Percentiles rank a stretch among this genome's conserved stretches.
phyloP scores from a whole-genome alignment of 2,797 vertebrate species.

The Chrosomus eos region DNA sequence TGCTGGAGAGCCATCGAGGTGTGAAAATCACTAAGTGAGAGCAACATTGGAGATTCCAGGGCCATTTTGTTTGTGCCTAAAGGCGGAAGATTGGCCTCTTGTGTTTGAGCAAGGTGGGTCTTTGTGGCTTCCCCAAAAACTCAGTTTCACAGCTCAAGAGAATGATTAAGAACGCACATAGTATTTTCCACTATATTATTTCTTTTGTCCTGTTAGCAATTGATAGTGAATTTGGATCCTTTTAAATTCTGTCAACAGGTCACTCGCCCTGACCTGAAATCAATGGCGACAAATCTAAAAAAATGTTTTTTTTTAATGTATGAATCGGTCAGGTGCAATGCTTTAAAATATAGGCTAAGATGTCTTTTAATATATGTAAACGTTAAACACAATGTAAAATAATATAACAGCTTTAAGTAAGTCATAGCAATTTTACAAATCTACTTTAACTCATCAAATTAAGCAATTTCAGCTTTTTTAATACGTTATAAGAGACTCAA shows the following conservation, averaged over 20 bases:
- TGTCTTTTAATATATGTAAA: not conserved
- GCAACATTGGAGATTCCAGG: conserved; percentile 80
- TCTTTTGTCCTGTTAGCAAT: conserved; percentile 62
- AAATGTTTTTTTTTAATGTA: not conserved
- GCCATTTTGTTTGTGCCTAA: conserved; percentile 87
- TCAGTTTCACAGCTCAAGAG: conserved; percentile 57
- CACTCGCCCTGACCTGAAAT: not conserved
- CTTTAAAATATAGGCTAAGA: not conserved
- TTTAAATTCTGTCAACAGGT: conserved; percentile 12
- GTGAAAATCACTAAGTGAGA: conserved; percentile 83
- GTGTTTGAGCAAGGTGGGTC: conserved; percentile 69
- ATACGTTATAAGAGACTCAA: not conserved
- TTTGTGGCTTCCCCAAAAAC: conserved; percentile 60
- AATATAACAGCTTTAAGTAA: not conserved
- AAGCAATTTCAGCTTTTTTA: too few relatives aligned
- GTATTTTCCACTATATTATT: conserved; percentile 45
- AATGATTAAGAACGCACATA: conserved; percentile 27
- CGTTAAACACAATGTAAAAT: not conserved
- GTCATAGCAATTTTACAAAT: not conserved
- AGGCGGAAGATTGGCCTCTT: conserved; percentile 81
- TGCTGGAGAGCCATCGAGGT: conserved; percentile 83
- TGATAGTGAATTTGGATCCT: conserved; percentile 62
- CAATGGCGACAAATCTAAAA: not conserved
- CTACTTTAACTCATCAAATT: not conserved
- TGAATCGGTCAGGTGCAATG: not conserved